phyloP scores from a whole-genome alignment of 2,888 invertebrate genomes.

The Melinaea menophilus region DNA sequence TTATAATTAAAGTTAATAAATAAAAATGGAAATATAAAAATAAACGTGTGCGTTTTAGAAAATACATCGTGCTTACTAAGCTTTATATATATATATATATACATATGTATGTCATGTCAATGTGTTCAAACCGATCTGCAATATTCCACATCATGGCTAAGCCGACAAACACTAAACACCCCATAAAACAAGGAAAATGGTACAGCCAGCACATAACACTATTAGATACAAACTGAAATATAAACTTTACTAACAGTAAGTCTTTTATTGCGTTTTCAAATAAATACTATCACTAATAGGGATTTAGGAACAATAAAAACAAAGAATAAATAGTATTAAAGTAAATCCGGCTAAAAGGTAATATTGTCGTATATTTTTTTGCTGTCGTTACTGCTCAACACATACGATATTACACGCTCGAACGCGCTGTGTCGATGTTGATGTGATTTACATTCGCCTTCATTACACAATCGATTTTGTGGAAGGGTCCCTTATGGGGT shows the following conservation, averaged over 20 bases:
- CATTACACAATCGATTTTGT: constrained; percentile 21
- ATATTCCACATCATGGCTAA: neutral
- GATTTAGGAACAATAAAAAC: neutral
- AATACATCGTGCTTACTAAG: too few species aligned
- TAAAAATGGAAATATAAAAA: too few species aligned
- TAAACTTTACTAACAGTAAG: too few species aligned
- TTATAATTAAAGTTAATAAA: too few species aligned
- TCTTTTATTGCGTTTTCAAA: too few species aligned
- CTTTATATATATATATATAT: neutral
- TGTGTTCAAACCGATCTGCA: neutral
- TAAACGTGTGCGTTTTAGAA: too few species aligned
- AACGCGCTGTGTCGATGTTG: constrained; percentile 24
- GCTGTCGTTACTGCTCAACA: constrained; percentile 18
- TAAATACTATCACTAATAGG: neutral
- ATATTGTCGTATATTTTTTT: constrained; percentile 15
- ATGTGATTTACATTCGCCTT: constrained; percentile 27
- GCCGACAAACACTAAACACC: constrained; percentile 17
- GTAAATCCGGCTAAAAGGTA: constrained; percentile 9
- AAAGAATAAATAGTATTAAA: constrained; percentile 2
- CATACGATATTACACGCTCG: constrained; percentile 27
- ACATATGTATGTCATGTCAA: neutral
- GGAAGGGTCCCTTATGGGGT: constrained; percentile 8
- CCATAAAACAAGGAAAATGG: constrained; percentile 8
- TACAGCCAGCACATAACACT: constrained; percentile 13
- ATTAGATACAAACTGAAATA: neutral